A percentile compares a stretch with the other conserved stretches of the same genome.
These are phyloP conservation scores for Myzus persicae DNA, from an alignment of 1,140 invertebrate genomes.

Conservation along the genomic window DNA sequence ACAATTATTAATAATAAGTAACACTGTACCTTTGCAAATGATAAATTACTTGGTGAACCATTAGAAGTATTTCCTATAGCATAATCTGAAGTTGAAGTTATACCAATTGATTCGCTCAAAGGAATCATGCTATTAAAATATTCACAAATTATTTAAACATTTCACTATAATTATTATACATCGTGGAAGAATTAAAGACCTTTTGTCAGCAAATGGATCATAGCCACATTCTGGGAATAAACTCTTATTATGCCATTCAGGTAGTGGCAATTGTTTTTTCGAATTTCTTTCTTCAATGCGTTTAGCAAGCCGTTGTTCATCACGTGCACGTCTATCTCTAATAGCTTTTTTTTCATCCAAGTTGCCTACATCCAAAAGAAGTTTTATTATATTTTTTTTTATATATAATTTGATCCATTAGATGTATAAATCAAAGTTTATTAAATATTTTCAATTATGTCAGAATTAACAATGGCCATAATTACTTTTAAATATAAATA, in stretches of 20 bases:
- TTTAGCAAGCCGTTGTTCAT: constrained; percentile 41
- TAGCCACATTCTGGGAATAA: constrained; percentile 51
- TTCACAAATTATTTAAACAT: neutral
- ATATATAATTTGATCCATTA: neutral
- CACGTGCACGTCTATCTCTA: constrained; percentile 44
- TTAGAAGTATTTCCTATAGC: neutral
- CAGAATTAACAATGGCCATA: constrained; percentile 4
- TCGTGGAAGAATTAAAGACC: neutral
- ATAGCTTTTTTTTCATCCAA: constrained; percentile 45
- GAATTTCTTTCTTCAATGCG: constrained; percentile 53
- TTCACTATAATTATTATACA: neutral
- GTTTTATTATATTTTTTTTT: too few relatives aligned
- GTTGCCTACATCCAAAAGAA: constrained; percentile 5
- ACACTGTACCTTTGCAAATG: constrained; percentile 46
- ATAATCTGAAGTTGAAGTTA: neutral
- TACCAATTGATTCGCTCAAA: constrained; percentile 40
- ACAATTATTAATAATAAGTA: neutral
- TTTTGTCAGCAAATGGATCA: constrained; percentile 52
- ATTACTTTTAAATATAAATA: constrained; percentile 74
- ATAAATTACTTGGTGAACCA: constrained; percentile 47
- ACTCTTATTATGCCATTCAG: constrained; percentile 38
- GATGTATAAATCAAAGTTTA: neutral
- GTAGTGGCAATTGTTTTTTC: constrained; percentile 43
- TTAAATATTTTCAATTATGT: neutral
- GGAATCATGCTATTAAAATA: constrained; percentile 28